These are phyloP conservation scores for Microctonus aethiopoides DNA, from an alignment of 2,888 invertebrate genomes.

Conservation along the genomic window DNA sequence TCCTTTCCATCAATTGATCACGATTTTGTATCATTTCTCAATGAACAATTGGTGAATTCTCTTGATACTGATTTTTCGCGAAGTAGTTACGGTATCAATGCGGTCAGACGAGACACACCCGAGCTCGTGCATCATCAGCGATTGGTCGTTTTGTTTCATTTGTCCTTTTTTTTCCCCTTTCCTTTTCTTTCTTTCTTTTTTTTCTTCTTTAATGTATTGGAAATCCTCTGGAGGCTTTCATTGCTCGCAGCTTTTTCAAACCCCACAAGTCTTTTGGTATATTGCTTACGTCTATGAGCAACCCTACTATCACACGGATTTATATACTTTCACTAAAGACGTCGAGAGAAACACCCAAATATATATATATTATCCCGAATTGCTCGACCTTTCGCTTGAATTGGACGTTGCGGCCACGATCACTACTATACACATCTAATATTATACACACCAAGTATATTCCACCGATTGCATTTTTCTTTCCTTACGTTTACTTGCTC, in stretches of 20 bases:
- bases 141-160: slow-evolving; percentile 14
- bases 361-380: background rate
- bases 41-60: slow-evolving; percentile 10
- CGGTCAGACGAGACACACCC: slow-evolving; percentile 13
- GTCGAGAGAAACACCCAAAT: background rate
- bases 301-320: slow-evolving; percentile 6
- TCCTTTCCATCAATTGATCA: too few relatives aligned
- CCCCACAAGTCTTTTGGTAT: background rate
- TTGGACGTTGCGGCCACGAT: background rate
- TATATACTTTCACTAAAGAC: background rate
- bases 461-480: background rate
- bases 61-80: background rate
- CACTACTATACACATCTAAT: background rate
- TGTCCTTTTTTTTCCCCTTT: slow-evolving; percentile 14
- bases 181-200: slow-evolving; percentile 15
- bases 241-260: background rate
- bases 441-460: background rate
- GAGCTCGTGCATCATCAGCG: background rate
- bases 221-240: background rate
- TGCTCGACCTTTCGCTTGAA: background rate
- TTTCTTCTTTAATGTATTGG: slow-evolving; percentile 1
- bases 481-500: slow-evolving; percentile 19
- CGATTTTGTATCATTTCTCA: background rate
- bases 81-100: slow-evolving; percentile 18
- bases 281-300: background rate